Percentiles rank a stretch among this genome's conserved stretches.
Evolutionary conservation across 2,113 vertebrate genomes (phyloP).

Genomic region (Raja brachyura): DNA sequence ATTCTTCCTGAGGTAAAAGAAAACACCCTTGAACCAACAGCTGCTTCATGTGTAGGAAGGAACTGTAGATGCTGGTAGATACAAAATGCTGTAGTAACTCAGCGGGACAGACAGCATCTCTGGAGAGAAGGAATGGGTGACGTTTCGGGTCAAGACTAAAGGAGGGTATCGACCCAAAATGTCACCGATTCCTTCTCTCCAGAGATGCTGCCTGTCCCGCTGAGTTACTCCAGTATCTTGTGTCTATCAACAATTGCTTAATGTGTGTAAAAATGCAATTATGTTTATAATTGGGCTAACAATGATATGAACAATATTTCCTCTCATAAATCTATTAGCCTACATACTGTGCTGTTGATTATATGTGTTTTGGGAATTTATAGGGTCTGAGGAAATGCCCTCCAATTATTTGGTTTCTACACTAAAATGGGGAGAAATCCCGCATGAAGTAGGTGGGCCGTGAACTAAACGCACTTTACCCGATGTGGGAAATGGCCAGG

Average conservation of each 20-base stretch:
- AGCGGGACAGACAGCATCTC: too few relatives aligned
- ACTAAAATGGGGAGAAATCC: not conserved
- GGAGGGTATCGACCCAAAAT: too few relatives aligned
- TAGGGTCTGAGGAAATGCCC: not conserved
- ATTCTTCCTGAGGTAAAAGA: not conserved
- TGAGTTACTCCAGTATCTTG: too few relatives aligned
- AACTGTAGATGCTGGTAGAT: too few relatives aligned
- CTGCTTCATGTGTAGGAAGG: not conserved
- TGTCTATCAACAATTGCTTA: not conserved
- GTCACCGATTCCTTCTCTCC: too few relatives aligned
- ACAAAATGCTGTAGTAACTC: too few relatives aligned
- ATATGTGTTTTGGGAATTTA: not conserved
- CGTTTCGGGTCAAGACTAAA: too few relatives aligned
- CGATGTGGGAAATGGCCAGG: not conserved
- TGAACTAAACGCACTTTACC: not conserved
- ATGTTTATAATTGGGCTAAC: not conserved
- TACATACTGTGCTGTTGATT: not conserved
- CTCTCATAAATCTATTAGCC: not conserved
- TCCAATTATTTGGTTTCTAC: not conserved
- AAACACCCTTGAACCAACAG: not conserved
- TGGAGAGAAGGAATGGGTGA: too few relatives aligned
- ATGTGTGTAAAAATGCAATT: not conserved
- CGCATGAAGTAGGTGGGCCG: not conserved
- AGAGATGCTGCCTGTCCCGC: too few relatives aligned
- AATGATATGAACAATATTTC: not conserved